These are phyloP conservation scores for Stenodera caucasica DNA, from an alignment of 2,888 invertebrate genomes.

Conservation along the genomic window DNA sequence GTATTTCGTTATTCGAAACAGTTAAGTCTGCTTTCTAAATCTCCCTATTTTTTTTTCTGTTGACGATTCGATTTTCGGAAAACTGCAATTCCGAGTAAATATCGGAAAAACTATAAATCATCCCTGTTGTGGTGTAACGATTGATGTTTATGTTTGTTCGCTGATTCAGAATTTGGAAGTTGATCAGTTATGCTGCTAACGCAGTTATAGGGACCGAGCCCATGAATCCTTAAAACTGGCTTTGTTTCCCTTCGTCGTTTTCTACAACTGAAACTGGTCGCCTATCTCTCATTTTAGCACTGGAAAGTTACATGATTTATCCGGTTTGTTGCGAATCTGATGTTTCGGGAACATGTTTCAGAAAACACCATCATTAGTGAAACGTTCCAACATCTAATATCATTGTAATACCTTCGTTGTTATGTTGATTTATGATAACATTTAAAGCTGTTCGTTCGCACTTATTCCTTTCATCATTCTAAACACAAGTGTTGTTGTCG, in stretches of 20 bases:
- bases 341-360: constrained; percentile 15
- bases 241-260: not conserved
- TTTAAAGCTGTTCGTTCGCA: not conserved
- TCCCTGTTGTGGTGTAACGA: not conserved
- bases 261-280: not conserved
- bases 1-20: not conserved
- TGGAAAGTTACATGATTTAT: not conserved
- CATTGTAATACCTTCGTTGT: constrained; percentile 26
- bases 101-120: too few relatives aligned
- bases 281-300: not conserved
- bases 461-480: not conserved
- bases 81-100: too few relatives aligned
- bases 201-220: not conserved
- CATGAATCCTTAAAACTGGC: not conserved
- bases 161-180: not conserved
- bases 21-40: not conserved
- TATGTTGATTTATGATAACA: constrained; percentile 34
- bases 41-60: not conserved
- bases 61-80: too few relatives aligned
- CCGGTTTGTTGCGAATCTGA: constrained; percentile 11
- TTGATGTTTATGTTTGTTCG: not conserved
- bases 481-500: not conserved
- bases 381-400: constrained; percentile 29
- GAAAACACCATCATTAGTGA: constrained; percentile 24
- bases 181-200: not conserved